Evolutionary conservation across 92 coral and sea anemone genomes (phyloP).

Genomic region (Chrysogorgia sp.): DNA sequence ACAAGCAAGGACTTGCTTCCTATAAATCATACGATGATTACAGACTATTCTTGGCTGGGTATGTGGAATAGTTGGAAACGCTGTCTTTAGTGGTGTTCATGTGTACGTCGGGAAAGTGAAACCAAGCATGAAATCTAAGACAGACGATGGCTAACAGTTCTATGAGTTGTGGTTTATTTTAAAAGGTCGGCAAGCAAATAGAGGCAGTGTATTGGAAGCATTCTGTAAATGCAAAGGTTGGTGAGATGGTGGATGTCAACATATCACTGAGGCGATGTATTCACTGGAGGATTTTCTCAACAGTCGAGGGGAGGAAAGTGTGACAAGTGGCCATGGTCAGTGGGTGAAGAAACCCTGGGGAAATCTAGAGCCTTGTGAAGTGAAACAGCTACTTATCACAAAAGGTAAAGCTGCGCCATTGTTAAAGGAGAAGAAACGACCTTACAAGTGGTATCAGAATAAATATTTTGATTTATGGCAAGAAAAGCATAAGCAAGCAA

Average conservation of each 20-base stretch:
- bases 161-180: slow-evolving; percentile 25
- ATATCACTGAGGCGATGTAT: slow-evolving; percentile 28
- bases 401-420: not conserved
- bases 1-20: slow-evolving; percentile 32
- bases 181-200: slow-evolving; percentile 7
- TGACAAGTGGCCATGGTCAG: slow-evolving; percentile 31
- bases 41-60: slow-evolving; percentile 61
- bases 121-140: slow-evolving; percentile 54
- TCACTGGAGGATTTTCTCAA: slow-evolving; percentile 14
- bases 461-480: slow-evolving; percentile 16
- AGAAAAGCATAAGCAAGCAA: slow-evolving; percentile 12
- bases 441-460: slow-evolving; percentile 20
- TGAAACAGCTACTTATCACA: not conserved
- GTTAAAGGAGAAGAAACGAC: slow-evolving; percentile 13
- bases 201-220: slow-evolving; percentile 21
- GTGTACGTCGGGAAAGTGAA: slow-evolving; percentile 63
- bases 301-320: slow-evolving; percentile 23
- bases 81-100: slow-evolving; percentile 62
- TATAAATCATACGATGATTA: slow-evolving; percentile 24
- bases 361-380: slow-evolving; percentile 12
- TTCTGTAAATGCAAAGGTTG: no score
- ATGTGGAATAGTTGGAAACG: slow-evolving; percentile 64
- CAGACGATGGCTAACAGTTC: slow-evolving; percentile 24
- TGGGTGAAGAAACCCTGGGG: no score
- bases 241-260: slow-evolving; percentile 25